phyloP scores from a whole-genome alignment of 2,797 vertebrate genomes.

The Chromis chromis region DNA sequence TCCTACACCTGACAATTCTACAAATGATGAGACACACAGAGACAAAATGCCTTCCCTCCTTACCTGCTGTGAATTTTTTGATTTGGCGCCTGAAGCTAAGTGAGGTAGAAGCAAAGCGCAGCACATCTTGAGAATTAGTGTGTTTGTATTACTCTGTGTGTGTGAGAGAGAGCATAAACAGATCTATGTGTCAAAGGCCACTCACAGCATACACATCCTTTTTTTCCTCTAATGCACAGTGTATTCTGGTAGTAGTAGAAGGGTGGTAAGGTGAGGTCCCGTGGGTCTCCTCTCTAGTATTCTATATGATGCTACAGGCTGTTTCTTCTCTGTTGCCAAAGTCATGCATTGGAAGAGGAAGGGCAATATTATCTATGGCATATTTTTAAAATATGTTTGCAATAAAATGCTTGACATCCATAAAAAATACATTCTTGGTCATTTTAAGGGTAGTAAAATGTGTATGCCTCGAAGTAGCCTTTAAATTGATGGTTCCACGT shows the following conservation, averaged over 20 bases:
- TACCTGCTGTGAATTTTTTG: slow-evolving; percentile 16
- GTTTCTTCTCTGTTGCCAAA: too few relatives aligned
- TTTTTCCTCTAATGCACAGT: neutral
- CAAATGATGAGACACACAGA: neutral
- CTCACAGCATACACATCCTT: slow-evolving; percentile 4
- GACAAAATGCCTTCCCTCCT: neutral
- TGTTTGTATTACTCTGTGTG: slow-evolving; percentile 1
- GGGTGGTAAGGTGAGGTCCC: neutral
- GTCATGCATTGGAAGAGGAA: too few relatives aligned
- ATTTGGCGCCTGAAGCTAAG: slow-evolving; percentile 22
- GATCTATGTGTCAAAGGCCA: neutral
- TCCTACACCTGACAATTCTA: slow-evolving; percentile 4
- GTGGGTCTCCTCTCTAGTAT: neutral
- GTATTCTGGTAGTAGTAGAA: neutral
- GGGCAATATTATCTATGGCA: too few relatives aligned
- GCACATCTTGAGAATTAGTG: slow-evolving; percentile 21
- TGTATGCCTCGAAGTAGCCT: too few relatives aligned
- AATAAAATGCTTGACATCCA: too few relatives aligned
- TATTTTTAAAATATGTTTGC: too few relatives aligned
- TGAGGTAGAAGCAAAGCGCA: slow-evolving; percentile 4
- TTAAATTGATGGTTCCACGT: neutral
- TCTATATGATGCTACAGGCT: neutral
- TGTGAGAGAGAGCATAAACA: neutral
- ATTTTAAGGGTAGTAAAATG: too few relatives aligned
- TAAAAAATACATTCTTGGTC: too few relatives aligned